Evolutionary conservation across 2,888 invertebrate species (phyloP), one percentile per base, ranked within the genome.

Genomic region (Plebejus melissa): DNA sequence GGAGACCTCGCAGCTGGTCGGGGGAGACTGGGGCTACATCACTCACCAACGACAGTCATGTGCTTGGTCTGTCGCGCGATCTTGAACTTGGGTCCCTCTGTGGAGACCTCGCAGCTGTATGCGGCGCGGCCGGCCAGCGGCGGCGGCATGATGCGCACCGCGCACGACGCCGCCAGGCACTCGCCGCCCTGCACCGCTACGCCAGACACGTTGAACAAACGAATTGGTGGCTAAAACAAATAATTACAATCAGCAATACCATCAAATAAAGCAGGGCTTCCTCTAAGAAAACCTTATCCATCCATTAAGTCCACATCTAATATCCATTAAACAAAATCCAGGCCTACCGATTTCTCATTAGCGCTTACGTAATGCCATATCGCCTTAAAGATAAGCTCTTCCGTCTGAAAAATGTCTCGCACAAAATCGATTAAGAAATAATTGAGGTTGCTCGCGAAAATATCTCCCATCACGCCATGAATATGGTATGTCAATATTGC

Each of bases 11-110:
- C 22, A 22, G 22, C 22, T 22, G 22, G 22, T 22, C 22, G 22
- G 22, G 22, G 22, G 22, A 22, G 22, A 22, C 22, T 22, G 22
- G 22, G 22, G 22, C 22, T 41, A 9, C 32, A 71, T 28, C 41
- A 77, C 80, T 91, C 80, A 93, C 93, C 93, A 80, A 91, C 92
- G 80, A 93, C 91, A 78, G 91, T 93, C 93, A 93, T 93, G 57
- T 91, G 91, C 78, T 93, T 93, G 22, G 91, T 90, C 79, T 90
- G 85, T 78, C 92, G 86, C 5, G 88, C 92, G 75, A 93, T 93
- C 79, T 88, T 90, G 82, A 93, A 93, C 85, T 85, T 91, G 1
- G 93, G 93, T 2, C 93, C 93, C 80, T 93, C 93, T 0, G 93
- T 92, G 1, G 93, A 93, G 2, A 93, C 88, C 78, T 93, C 93